These are phyloP conservation scores for Poeciliopsis occidentalis DNA, from an alignment of 2,113 vertebrate genomes.

Conservation along the genomic window DNA sequence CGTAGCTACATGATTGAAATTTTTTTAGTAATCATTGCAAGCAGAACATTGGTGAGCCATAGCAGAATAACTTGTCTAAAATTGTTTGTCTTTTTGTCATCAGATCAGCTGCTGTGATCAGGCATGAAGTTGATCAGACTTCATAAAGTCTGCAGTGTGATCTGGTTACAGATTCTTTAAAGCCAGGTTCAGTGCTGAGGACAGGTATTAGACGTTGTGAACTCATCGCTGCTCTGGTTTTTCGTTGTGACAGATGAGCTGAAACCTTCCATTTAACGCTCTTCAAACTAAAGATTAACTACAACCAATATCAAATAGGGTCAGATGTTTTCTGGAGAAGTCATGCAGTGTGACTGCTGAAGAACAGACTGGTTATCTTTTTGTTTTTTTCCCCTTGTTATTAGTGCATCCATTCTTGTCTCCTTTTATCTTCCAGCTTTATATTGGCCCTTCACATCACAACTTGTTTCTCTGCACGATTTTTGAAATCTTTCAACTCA, in stretches of 20 bases:
- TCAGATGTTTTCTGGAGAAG: background rate
- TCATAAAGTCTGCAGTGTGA: background rate
- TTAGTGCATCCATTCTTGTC: background rate
- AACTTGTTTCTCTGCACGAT: background rate
- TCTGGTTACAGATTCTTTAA: background rate
- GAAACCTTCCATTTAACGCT: background rate
- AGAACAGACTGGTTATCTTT: too few relatives aligned
- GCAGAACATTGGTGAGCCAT: background rate
- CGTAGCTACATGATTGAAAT: background rate
- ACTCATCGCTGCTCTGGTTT: background rate
- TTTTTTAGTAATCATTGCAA: background rate
- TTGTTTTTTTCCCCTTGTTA: background rate
- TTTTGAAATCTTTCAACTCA: background rate
- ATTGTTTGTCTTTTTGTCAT: background rate
- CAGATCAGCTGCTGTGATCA: background rate
- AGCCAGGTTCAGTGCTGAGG: background rate
- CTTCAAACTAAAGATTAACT: background rate
- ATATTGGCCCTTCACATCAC: background rate
- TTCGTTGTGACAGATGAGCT: background rate
- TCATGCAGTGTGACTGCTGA: too few relatives aligned
- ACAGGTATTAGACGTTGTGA: background rate
- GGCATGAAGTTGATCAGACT: background rate
- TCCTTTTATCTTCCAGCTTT: background rate
- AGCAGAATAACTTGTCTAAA: background rate
- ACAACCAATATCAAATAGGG: background rate